Evolutionary conservation across 2,113 vertebrate species (phyloP).

Genomic region (Herpetotheres cachinnans): DNA sequence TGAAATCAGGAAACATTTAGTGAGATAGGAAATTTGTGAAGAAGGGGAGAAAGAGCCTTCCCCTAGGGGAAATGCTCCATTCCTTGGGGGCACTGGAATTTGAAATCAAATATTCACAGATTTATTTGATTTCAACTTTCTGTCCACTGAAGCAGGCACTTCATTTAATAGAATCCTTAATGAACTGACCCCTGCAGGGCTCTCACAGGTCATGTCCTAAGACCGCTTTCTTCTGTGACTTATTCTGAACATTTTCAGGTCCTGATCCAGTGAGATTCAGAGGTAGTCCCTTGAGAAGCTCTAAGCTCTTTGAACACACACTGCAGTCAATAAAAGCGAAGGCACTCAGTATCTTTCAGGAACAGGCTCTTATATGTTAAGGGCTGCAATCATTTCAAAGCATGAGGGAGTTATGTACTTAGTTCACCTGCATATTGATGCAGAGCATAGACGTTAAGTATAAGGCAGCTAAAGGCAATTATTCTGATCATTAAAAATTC

Average conservation of each 20-base stretch:
- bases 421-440: constrained; percentile 50
- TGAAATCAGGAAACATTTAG: not conserved
- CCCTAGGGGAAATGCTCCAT: accelerated
- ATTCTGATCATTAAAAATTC: constrained; percentile 48
- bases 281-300: not conserved
- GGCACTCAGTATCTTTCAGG: not conserved
- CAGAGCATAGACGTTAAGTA: not conserved
- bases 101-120: not conserved
- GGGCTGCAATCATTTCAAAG: constrained; percentile 10
- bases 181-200: not conserved
- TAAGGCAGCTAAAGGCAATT: constrained; percentile 47
- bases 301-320: not conserved
- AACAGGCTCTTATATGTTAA: not conserved
- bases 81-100: not conserved
- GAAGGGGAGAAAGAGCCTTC: not conserved
- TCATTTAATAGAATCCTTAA: not conserved
- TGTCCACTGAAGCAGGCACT: not conserved
- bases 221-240: not conserved
- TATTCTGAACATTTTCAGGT: not conserved
- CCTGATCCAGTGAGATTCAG: not conserved
- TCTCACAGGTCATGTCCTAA: not conserved
- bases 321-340: not conserved
- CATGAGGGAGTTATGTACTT: not conserved
- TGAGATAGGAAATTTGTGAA: not conserved
- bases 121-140: not conserved